Base-by-base conservation (phyloP, 30 jellyfish, hydroid and myxozoan species). In the Cassiopea xamachana region DNA sequence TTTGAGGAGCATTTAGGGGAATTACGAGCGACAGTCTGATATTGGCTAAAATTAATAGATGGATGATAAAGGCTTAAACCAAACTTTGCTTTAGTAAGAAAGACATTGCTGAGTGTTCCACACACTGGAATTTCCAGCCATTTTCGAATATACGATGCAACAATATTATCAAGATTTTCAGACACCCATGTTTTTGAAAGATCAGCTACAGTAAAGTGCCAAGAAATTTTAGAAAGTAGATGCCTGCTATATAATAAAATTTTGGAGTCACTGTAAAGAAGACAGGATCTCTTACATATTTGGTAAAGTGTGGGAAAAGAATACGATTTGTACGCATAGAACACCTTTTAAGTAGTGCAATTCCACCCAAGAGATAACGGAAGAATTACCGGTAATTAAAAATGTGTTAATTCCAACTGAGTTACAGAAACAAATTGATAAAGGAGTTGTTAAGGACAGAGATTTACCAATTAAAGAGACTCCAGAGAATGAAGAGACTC, bases 291-390 rank as follows among this genome's bases (percentile, higher is more conserved):
- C 81, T 81, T 59, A 60, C 91, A 17, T 82, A 69, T 82, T 82
- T 82, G 82, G 91, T 80, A 12, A 61, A 43, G 62, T 80, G 78
- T 80, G 75, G 79, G 64, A 61, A 80, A 80, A 80, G 89, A 82
- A 82, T 48, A 44, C 69, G 83, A 50, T 82, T 82, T 82, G 82
- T 70, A 58, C 84, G 68, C 91, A 82, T 64, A 62, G 91, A 82
- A 48, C 91, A 82, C 82, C 82, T 68, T 82, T 82, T 46, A 3
- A 82, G 83, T 48, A 69, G 91, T 82, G 84, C 49, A 58, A 82
- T 82, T 82, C 91, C 82, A 70, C 84, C 84, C 58, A 82, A 82
- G 91, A 82, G 75, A 82, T 49, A 82, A 48, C 91, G n/a, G 91
- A 82, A 64, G 91, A 82, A 71, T 82, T 82, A 46, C 82, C 83